Percentiles rank a stretch among this genome's conserved stretches.
These are phyloP conservation scores for Leptopterna dolabrata DNA, from an alignment of 2,888 invertebrate species.

Conservation along the genomic window DNA sequence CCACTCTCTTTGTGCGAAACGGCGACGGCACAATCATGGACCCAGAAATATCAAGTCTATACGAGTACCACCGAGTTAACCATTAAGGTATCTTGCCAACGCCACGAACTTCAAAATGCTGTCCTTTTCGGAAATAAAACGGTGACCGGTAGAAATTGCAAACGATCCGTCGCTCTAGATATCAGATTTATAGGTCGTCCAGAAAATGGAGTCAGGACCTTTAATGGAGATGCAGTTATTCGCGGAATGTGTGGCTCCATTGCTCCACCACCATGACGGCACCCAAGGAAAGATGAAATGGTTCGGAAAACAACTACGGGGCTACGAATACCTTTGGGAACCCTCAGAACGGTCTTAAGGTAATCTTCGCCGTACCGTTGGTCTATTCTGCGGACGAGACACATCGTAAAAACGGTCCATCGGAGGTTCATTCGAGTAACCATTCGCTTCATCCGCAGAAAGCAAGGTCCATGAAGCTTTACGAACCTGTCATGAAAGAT, in stretches of 20 bases:
- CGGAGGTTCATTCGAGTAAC: neutral
- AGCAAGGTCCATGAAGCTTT: neutral
- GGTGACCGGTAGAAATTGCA: neutral
- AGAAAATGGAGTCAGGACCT: neutral
- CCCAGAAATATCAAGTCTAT: too few species aligned
- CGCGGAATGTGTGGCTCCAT: constrained; percentile 6
- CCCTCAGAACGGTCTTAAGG: neutral
- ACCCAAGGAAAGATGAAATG: neutral
- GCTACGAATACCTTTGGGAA: neutral
- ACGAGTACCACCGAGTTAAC: too few species aligned
- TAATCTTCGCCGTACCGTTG: neutral
- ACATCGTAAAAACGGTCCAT: neutral
- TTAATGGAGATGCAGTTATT: neutral
- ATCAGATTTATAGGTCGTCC: neutral
- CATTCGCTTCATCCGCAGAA: neutral
- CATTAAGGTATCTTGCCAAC: too few species aligned
- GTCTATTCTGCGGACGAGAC: neutral
- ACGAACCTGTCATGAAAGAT: too few species aligned
- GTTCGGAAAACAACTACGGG: constrained; percentile 9
- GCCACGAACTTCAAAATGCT: too few species aligned
- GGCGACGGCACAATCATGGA: too few species aligned
- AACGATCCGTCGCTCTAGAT: neutral
- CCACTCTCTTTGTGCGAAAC: too few species aligned
- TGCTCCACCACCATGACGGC: constrained; percentile 18
- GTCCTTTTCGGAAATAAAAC: neutral